Base-by-base conservation (phyloP, 2,888 invertebrate species). In the Herminia tarsipennalis region DNA sequence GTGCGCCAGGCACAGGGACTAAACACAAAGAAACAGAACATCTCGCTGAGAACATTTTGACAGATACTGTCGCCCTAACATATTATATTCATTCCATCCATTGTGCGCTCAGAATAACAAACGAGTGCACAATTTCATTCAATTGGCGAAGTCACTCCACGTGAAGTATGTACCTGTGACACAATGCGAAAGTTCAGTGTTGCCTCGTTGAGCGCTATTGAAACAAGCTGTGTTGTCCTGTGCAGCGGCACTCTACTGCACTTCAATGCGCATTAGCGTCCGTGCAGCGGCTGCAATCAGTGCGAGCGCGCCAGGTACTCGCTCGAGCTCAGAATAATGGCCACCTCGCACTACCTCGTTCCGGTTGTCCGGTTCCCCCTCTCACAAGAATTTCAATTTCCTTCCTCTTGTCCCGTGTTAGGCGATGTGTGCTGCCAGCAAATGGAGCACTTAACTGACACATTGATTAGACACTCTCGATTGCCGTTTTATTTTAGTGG, bases 301-400 rank as follows among this genome's bases (percentile, higher is more conserved):
- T 24, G 17, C 22, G n/a, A n/a, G 12, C n/a, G 14, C 13, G 18
- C 25, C 25, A 14, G 39, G 17, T 29, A 8, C 20, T 9, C 29
- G 17, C 13, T 29, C 12, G 21, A 22, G 22, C n/a, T 28, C n/a
- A 12, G 2, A 16, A 25, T 20, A 6, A 14, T 14, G 4, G 9
- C 25, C 28, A 16, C 22, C 21, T 17, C 6, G 2, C n/a, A n/a
- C n/a, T n/a, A n/a, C 20, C 8, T 12, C 35, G 9, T 9, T 27
- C 18, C 8, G 5, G 6, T n/a, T 4, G 10, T n/a, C 6, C 14
- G 12, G 12, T 13, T 6, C 10, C 24, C 8, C 24, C 16, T 35
- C 17, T 6, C 22, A 18, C 12, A 24, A 34, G 35, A 42, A 35
- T 42, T 42, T 34, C 24, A 35, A 42, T 42, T 29, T 29, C 4